phyloP scores from a whole-genome alignment of 2,113 vertebrate species.

The Atherinomorus stipes region DNA sequence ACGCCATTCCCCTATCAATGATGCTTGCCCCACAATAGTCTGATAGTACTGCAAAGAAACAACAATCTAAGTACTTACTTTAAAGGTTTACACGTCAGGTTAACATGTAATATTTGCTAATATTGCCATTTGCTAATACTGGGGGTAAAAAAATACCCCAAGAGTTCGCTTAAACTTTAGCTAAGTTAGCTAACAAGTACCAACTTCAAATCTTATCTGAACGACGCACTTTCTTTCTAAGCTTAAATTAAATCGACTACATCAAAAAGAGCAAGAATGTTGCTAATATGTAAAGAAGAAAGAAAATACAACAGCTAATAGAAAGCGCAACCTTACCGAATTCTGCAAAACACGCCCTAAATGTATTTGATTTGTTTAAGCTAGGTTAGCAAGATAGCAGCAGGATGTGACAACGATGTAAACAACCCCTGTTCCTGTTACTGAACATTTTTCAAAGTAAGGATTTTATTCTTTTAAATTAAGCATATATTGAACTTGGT shows the following conservation, averaged over 20 bases:
- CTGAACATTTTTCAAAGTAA: constrained; percentile 56
- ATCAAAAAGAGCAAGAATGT: fast-evolving
- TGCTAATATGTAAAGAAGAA: fast-evolving
- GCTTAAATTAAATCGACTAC: not conserved
- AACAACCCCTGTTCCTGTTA: constrained; percentile 56
- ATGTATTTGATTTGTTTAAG: constrained; percentile 18
- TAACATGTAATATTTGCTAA: not conserved
- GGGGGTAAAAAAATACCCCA: not conserved
- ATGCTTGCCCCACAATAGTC: not conserved
- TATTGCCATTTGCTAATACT: not conserved
- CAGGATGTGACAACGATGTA: constrained; percentile 44
- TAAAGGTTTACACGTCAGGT: fast-evolving
- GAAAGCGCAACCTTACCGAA: constrained; percentile 19
- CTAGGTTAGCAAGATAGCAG: constrained; percentile 14
- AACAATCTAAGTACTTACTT: not conserved
- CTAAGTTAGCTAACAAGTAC: constrained; percentile 17
- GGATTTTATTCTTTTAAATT: not conserved
- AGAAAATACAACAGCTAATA: no score
- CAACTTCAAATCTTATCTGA: constrained; percentile 14
- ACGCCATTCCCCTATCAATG: constrained; percentile 58
- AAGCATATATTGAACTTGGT: not conserved
- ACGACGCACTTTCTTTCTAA: not conserved
- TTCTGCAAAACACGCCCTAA: constrained; percentile 3
- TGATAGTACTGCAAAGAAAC: constrained; percentile 1
- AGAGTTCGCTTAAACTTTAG: constrained; percentile 21